Base-by-base conservation (phyloP, 1,140 invertebrate genomes). In the Drosophila biarmipes region DNA sequence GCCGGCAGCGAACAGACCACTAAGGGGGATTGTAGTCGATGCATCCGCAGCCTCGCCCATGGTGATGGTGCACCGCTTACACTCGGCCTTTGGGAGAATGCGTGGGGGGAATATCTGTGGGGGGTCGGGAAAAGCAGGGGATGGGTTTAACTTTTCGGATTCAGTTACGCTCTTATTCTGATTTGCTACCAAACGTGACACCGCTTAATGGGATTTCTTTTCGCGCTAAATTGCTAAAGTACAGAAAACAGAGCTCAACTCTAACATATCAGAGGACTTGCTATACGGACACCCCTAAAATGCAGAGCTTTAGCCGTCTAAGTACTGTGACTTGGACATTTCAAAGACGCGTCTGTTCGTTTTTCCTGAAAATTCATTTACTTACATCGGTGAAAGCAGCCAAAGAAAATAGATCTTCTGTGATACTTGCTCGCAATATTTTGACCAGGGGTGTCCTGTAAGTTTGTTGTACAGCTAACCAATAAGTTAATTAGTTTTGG, bases 181-280 rank as follows among this genome's bases (percentile, higher is more conserved):
- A 84, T 89, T 89, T 89, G 85, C 85, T 72, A 85, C 75, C 76
- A 77, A 49, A 78, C 55, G 73, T 55, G 55, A 61, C 29, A 74
- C 73, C 80, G 79, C 77, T 90, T 90, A 40, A 40, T 71, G 67
- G 43, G 69, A 85, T 90, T 90, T 90, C 87, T 90, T 90, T 90
- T 74, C 67, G 77, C 84, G 64, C 89, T 90, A 90, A 90, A 90
- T 90, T 90, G 89, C 89, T 90, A 90, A 90, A 77, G 57, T 78
- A 77, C 15, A 69, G 43, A 68, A 66, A 69, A 69, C 34, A 45
- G 66, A 69, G 40, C 53, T 69, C 63, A 69, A 68, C 54, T 43
- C 63, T 53, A 69, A 87, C 64, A 86, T 69, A 52, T 64, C 77
- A 86, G 73, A 75, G 71, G 54, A 80, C 75, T 73, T 73, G 62